Evolutionary conservation across 2,797 vertebrate species (phyloP).

Genomic region (Atherinosoma microstoma): DNA sequence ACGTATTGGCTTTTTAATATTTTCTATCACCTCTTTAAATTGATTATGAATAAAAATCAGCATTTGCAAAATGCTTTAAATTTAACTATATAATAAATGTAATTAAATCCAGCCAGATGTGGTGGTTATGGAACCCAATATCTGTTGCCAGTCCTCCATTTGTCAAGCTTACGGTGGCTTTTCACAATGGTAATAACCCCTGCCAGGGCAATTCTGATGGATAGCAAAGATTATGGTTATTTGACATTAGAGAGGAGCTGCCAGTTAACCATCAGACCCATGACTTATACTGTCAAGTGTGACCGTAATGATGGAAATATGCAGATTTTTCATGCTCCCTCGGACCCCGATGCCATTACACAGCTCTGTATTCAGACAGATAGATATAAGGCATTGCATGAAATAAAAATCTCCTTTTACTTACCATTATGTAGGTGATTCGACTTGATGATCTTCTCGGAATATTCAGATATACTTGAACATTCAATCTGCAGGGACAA

Average conservation of each 20-base stretch:
- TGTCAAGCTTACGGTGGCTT: constrained; percentile 48
- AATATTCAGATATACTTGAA: constrained; percentile 98
- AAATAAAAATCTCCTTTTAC: constrained; percentile 46
- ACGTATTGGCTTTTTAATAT: neutral
- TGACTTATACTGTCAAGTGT: constrained; percentile 60
- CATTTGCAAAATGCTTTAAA: constrained; percentile 1
- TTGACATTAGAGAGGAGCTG: constrained; percentile 59
- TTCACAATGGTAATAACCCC: constrained; percentile 45
- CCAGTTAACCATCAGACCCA: constrained; percentile 65
- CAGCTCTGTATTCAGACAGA: constrained; percentile 10
- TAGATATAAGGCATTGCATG: neutral
- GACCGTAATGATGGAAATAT: constrained; percentile 55
- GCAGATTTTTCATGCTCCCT: constrained; percentile 49
- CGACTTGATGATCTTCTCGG: constrained; percentile 98
- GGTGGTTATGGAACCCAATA: constrained; percentile 32
- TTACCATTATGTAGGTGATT: constrained; percentile 97
- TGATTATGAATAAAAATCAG: neutral
- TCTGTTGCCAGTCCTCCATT: constrained; percentile 39
- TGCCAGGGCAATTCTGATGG: constrained; percentile 51
- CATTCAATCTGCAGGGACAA: constrained; percentile 91
- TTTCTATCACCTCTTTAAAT: neutral
- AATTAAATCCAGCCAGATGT: constrained; percentile 19
- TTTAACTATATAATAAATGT: constrained; percentile 11
- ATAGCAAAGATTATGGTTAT: constrained; percentile 53
- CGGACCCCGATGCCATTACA: constrained; percentile 18